Base-by-base conservation (phyloP, 2,797 vertebrate genomes). In the Margarornis squamiger region DNA sequence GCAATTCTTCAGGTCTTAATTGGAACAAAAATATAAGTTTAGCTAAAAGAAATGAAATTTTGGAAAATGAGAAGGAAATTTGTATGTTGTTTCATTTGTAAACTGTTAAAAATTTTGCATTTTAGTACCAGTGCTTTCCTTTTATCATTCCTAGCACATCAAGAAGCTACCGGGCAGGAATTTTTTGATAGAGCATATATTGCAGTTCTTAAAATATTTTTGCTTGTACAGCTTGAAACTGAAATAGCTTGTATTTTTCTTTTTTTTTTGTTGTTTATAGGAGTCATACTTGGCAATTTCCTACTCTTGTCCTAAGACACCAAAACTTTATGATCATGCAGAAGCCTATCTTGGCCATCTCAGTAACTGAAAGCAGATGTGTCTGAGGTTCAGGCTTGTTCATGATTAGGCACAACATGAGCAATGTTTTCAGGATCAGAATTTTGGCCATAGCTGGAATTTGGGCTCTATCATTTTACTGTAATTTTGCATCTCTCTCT, bases 141-240 rank as follows among this genome's bases (percentile, higher is more conserved):
- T 67, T 82, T 76, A 14, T 79, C 30, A 58, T 88, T 95, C 38
- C 30, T 62, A 77, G 79, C 2, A 2, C 72, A 68, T 88, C 72
- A 77, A 62, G 75, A 91, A 90, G 68, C 61, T 86, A 75, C 79
- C 7, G 26, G 91, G 88, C 78, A 63, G 52, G 54, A 81, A 7
- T 29, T 86, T 92, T 86, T 94, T 91, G 55, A 29, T 86, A 90
- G 87, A 80, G 22, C 78, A 43, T 80, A 46, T 93, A 86, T 68
- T 91, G 41, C 80, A 70, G 79, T 92, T 86, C 87, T 88, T 95
- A 92, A 96, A 95, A 94, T 95, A 96, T 36, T 94, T 95, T 85
- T 95, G 88, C 93, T 96, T 94, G 75, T 74, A 66, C 94, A 93
- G 87, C 95, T 93, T 92, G 72, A 74, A 95, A 88, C 84, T 55